Evolutionary conservation across 2,797 vertebrate genomes (phyloP).

Genomic region (Neosalanx taihuensis): DNA sequence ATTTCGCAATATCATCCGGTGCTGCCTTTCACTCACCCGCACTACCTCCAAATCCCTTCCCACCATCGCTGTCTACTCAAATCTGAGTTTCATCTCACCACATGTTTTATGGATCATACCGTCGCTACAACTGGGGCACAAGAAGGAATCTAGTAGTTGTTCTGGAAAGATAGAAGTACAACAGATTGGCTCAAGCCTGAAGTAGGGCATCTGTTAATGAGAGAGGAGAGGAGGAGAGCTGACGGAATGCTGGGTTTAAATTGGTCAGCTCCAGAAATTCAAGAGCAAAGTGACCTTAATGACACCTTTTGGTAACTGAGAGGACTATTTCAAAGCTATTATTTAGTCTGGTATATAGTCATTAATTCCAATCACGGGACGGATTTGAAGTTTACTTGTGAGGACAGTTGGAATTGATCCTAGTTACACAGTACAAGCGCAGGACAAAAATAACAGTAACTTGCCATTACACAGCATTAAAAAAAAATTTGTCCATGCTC

Average conservation of each 20-base stretch:
- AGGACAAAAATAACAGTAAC: not conserved
- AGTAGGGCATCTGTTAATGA: conserved; percentile 59
- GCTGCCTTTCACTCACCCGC: conserved; percentile 5
- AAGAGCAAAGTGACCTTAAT: not conserved
- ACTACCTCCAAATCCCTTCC: conserved; percentile 11
- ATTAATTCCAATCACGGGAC: not conserved
- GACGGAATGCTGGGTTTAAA: not conserved
- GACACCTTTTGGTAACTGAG: not conserved
- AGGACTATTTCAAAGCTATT: not conserved
- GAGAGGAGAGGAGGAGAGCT: not conserved
- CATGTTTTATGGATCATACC: conserved; percentile 70
- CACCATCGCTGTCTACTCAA: conserved; percentile 48
- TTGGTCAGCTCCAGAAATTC: conserved; percentile 4
- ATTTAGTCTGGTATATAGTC: no score
- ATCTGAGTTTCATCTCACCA: conserved; percentile 58
- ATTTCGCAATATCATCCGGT: conserved; percentile 44
- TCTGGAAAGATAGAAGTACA: conserved; percentile 58
- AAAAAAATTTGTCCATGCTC: no score
- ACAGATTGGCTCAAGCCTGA: conserved; percentile 66
- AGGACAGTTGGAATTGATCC: not conserved
- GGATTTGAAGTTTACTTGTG: not conserved
- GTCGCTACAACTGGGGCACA: conserved; percentile 49
- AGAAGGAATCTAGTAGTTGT: conserved; percentile 58
- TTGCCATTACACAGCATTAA: no score
- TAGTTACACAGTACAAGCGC: not conserved